Evolutionary conservation across 1,140 invertebrate genomes (phyloP).

Genomic region (Tribolium castaneum): DNA sequence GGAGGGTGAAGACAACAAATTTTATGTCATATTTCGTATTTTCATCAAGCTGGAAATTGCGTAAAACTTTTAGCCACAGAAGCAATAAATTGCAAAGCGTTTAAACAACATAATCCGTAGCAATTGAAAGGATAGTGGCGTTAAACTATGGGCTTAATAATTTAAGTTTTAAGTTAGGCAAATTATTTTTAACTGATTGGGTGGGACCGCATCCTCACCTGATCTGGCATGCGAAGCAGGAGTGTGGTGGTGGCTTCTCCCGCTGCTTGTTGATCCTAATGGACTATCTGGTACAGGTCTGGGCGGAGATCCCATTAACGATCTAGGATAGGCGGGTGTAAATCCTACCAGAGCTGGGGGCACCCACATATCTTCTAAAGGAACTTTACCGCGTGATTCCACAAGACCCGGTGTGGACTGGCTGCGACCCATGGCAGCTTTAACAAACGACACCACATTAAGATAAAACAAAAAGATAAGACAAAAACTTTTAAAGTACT

Average conservation of each 20-base stretch:
- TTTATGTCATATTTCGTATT: too few relatives aligned
- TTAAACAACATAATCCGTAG: too few relatives aligned
- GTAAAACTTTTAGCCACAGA: too few relatives aligned
- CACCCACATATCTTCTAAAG: constrained; percentile 90
- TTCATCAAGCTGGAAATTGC: too few relatives aligned
- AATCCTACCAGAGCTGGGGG: constrained; percentile 68
- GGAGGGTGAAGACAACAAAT: neutral
- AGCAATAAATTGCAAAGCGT: neutral
- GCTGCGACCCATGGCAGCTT: constrained; percentile 93
- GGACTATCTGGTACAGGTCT: constrained; percentile 57
- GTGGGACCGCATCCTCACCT: too few relatives aligned
- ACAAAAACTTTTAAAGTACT: neutral
- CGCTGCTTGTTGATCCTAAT: constrained; percentile 61
- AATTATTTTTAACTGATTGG: too few relatives aligned
- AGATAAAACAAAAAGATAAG: constrained; percentile 8
- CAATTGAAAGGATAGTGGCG: too few relatives aligned
- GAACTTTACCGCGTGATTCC: constrained; percentile 88
- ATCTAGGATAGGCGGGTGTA: constrained; percentile 66
- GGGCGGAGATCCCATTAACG: constrained; percentile 63
- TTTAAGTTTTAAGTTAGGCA: too few relatives aligned
- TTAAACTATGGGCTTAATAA: too few relatives aligned
- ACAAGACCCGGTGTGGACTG: constrained; percentile 95
- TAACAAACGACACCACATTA: constrained; percentile 56
- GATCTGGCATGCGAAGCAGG: constrained; percentile 56
- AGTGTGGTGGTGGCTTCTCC: constrained; percentile 59